Base-by-base conservation (phyloP, 2,888 invertebrate species). In the Scotopteryx bipunctaria region DNA sequence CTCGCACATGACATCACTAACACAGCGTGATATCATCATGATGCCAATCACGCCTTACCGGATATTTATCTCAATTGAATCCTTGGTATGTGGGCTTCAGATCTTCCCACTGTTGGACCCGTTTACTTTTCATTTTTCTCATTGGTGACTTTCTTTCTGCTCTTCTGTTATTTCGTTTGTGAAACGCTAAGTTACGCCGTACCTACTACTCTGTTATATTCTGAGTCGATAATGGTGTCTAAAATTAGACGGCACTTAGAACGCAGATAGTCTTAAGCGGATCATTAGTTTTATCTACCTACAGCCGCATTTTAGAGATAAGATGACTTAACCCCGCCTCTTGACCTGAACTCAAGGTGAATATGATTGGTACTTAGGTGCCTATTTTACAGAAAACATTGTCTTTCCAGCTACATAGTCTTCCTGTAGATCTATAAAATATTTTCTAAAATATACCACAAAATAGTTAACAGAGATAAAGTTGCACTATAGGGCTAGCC, bases 61-160 rank as follows among this genome's bases (percentile, higher is more conserved):
- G 79, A 76, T 73, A 76, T 74, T 76, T 72, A 59, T 73, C 73
- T 77, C 73, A 79, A 80, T 81, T 80, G 76, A 64, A 60, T 58
- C 56, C 64, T 55, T 54, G 4, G 27, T 40, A 38, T 29, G 41
- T 42, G 32, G 41, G 41, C 41, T 33, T 27, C 19, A 27, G 17
- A 8, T 36, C 23, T 23, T 16, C n/a, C 11, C 17, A 25, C 33
- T 38, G 9, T 1, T 1, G 27, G 11, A 27, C 27, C n/a, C n/a
- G n/a, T n/a, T n/a, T n/a, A n/a, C n/a, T n/a, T n/a, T n/a, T n/a
- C n/a, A n/a, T n/a, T n/a, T n/a, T n/a, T n/a, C n/a, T n/a, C n/a
- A n/a, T n/a, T n/a, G n/a, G n/a, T n/a, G n/a, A n/a, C n/a, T n/a
- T n/a, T n/a, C n/a, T n/a, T n/a, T n/a, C n/a, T n/a, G n/a, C n/a